phyloP scores from a whole-genome alignment of 2,888 invertebrate species.

The Slavum lentiscoides region DNA sequence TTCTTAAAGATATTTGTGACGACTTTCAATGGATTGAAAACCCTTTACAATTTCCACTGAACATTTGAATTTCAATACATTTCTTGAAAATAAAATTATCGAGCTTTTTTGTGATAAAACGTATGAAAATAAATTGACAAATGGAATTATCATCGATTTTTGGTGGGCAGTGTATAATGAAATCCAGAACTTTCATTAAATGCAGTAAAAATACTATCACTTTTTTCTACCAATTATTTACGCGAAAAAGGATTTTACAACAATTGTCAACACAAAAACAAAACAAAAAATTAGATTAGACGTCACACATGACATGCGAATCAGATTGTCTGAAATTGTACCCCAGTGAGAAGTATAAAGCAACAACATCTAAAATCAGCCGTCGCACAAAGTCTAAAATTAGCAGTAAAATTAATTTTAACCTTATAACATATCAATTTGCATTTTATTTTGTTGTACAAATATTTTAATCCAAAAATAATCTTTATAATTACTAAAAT shows the following conservation, averaged over 20 bases:
- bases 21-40: neutral
- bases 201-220: too few species aligned
- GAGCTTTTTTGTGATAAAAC: neutral
- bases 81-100: neutral
- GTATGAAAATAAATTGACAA: too few species aligned
- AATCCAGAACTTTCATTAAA: too few species aligned
- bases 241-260: neutral
- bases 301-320: neutral
- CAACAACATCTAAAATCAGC: neutral
- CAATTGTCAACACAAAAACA: neutral
- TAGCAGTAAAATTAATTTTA: neutral
- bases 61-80: conserved; percentile 9
- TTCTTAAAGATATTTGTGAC: neutral
- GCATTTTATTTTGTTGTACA: neutral
- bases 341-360: neutral
- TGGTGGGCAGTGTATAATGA: too few species aligned
- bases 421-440: neutral
- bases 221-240: neutral
- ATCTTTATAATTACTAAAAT: neutral
- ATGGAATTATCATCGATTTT: too few species aligned
- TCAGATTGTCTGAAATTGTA: conserved; percentile 3
- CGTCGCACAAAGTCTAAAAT: neutral
- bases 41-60: neutral
- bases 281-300: neutral
- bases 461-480: neutral